phyloP scores from a whole-genome alignment of 2,797 vertebrate species.

The Tokudaia muenninki region DNA sequence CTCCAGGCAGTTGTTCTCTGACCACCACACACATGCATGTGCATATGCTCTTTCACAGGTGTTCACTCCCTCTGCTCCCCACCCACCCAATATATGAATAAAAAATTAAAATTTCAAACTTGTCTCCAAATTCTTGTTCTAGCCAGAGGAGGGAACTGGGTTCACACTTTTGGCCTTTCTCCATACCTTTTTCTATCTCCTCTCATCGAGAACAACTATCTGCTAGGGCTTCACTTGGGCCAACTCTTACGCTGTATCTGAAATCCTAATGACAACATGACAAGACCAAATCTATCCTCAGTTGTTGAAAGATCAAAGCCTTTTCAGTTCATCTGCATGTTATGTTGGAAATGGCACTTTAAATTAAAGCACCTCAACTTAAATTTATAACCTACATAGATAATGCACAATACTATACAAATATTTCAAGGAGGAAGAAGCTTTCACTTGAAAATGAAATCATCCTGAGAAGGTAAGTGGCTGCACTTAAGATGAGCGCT shows the following conservation, averaged over 20 bases:
- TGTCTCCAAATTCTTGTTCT: constrained; percentile 45
- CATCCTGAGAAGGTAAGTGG: background rate
- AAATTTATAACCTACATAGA: background rate
- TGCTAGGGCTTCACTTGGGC: background rate
- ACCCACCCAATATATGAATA: background rate
- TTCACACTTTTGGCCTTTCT: background rate
- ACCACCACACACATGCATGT: background rate
- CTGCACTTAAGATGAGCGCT: background rate
- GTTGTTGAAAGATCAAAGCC: background rate
- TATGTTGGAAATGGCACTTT: constrained; percentile 29
- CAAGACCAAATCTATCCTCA: background rate
- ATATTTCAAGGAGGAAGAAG: background rate
- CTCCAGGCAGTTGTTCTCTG: background rate
- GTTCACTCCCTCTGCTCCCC: background rate
- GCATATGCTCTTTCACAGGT: no score
- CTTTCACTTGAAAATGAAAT: constrained; percentile 9
- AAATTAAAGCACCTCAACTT: constrained; percentile 43
- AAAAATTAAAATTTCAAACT: background rate
- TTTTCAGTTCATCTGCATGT: constrained; percentile 25
- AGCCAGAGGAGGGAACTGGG: background rate
- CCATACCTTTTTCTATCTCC: background rate
- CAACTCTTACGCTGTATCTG: constrained; percentile 12
- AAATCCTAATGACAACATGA: background rate
- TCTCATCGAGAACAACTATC: constrained; percentile 18
- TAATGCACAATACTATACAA: background rate